A percentile compares a stretch with the other conserved stretches of the same genome.
Evolutionary conservation across 2,113 vertebrate genomes (phyloP).

Genomic region (Pterocles gutturalis): DNA sequence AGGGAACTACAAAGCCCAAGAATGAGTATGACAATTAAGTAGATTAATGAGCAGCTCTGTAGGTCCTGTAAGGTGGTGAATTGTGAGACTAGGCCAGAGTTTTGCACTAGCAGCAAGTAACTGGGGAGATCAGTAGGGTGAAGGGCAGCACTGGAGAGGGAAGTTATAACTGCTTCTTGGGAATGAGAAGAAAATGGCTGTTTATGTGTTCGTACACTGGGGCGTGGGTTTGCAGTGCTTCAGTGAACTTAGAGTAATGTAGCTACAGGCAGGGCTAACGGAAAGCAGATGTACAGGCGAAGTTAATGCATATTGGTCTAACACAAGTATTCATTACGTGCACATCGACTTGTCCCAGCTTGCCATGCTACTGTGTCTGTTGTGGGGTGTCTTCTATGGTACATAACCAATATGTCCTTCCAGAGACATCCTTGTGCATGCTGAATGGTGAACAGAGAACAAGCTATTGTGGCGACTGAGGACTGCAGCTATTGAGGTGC

Average conservation of each 20-base stretch:
- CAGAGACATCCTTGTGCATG: accelerated
- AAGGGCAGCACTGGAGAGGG: not conserved
- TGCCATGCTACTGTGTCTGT: not conserved
- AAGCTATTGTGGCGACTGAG: not conserved
- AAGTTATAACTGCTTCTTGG: not conserved
- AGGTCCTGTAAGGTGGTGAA: not conserved
- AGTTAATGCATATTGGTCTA: not conserved
- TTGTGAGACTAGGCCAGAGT: not conserved
- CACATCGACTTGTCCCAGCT: not conserved
- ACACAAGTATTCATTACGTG: not conserved
- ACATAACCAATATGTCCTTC: not conserved
- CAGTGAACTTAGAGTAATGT: not conserved
- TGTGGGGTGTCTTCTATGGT: not conserved
- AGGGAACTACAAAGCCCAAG: not conserved
- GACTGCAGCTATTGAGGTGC: not conserved
- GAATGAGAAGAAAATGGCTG: not conserved
- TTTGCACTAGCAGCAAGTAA: not conserved
- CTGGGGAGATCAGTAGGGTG: not conserved
- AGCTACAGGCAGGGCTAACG: not conserved
- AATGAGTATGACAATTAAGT: not conserved
- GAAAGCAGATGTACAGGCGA: not conserved
- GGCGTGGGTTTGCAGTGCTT: not conserved
- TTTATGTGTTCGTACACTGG: not conserved
- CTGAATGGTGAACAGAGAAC: not conserved
- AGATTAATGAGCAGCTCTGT: not conserved